phyloP scores from a whole-genome alignment of 2,888 invertebrate species.

The Patella caerulea region DNA sequence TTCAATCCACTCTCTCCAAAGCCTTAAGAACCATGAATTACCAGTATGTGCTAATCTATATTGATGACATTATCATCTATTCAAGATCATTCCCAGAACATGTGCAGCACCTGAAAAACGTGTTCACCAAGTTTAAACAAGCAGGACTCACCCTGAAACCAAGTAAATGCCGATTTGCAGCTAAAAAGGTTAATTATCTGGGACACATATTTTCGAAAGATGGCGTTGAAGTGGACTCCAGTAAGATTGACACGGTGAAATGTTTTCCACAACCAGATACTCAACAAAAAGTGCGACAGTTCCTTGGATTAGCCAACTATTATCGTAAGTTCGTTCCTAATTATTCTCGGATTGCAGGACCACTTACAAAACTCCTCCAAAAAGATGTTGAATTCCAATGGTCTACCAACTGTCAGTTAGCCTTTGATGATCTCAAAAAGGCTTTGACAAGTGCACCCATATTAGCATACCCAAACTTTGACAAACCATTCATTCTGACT shows the following conservation, averaged over 20 bases:
- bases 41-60: conserved; percentile 40
- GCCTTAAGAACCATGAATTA: conserved; percentile 38
- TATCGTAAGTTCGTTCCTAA: conserved; percentile 35
- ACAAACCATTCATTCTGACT: conserved; percentile 28
- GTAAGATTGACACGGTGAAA: conserved; percentile 8
- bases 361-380: conserved; percentile 33
- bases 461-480: conserved; percentile 29
- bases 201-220: conserved; percentile 35
- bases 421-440: conserved; percentile 32
- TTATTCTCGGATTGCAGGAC: conserved; percentile 36
- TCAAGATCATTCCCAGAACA: conserved; percentile 34
- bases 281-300: conserved; percentile 29
- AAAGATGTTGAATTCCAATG: conserved; percentile 37
- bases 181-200: conserved; percentile 33
- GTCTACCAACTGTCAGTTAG: conserved; percentile 30
- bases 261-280: conserved; percentile 29
- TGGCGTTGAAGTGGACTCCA: conserved; percentile 34
- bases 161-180: conserved; percentile 39
- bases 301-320: conserved; percentile 35
- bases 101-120: conserved; percentile 30
- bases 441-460: background rate
- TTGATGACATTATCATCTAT: conserved; percentile 45
- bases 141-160: conserved; percentile 38
- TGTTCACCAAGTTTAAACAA: conserved; percentile 32
- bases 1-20: conserved; percentile 34